phyloP scores from a whole-genome alignment of 2,113 vertebrate genomes.

The Hyla sarda region DNA sequence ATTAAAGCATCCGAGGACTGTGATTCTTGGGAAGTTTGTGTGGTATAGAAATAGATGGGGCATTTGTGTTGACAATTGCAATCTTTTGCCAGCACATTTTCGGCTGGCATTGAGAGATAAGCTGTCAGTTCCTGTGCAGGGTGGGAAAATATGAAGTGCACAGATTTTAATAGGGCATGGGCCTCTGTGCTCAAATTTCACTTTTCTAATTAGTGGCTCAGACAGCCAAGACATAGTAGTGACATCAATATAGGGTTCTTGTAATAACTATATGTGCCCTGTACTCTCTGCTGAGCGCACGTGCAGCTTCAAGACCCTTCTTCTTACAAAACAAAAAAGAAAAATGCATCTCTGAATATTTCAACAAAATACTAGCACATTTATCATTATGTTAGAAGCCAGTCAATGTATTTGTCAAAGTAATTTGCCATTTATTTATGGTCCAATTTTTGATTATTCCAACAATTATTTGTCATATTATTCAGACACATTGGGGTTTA shows the following conservation, averaged over 20 bases:
- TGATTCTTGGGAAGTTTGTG: conserved; percentile 15
- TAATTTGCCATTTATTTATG: background rate
- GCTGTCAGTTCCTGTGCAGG: conserved; percentile 30
- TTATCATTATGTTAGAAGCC: background rate
- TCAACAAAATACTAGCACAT: background rate
- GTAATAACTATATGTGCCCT: conserved; percentile 16
- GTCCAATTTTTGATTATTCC: too few relatives aligned
- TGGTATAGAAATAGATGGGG: background rate
- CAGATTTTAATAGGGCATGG: conserved; percentile 53
- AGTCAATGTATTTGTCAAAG: background rate
- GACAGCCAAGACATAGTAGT: conserved; percentile 46
- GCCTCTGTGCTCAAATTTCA: conserved; percentile 51
- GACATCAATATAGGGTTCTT: conserved; percentile 48
- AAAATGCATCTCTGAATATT: background rate
- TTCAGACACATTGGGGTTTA: too few relatives aligned
- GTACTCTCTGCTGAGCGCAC: background rate
- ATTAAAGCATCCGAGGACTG: background rate
- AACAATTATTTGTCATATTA: too few relatives aligned
- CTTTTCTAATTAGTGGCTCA: conserved; percentile 54
- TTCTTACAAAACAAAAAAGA: background rate
- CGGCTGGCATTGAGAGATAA: conserved; percentile 56
- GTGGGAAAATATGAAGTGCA: conserved; percentile 42
- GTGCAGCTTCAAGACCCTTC: background rate
- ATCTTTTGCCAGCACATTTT: conserved; percentile 52
- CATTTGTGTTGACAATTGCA: conserved; percentile 48